These are phyloP conservation scores for Scaptomyza reducta DNA, from an alignment of 2,888 invertebrate species.

Conservation along the genomic window DNA sequence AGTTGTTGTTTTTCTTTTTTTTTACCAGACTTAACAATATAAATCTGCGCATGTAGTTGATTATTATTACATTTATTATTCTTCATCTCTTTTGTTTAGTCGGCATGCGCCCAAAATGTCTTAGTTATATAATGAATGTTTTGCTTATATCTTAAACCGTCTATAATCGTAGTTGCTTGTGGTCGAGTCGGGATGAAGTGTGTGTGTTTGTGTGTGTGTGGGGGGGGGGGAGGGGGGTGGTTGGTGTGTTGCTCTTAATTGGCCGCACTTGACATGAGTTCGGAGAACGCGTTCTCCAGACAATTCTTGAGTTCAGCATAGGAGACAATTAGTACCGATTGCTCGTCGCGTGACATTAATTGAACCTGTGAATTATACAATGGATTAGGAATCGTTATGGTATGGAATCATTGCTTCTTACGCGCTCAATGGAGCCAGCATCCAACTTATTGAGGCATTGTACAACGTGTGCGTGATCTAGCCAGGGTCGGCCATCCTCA, in stretches of 20 bases:
- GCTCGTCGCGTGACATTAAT: constrained; percentile 97
- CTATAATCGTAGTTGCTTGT: constrained; percentile 71
- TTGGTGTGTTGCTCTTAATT: constrained; percentile 73
- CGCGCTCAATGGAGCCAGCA: constrained; percentile 91
- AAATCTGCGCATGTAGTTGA: constrained; percentile 57
- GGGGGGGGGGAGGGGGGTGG: constrained; percentile 24
- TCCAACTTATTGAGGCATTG: constrained; percentile 97
- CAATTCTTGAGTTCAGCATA: constrained; percentile 98
- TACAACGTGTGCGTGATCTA: constrained; percentile 97
- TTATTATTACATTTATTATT: constrained; percentile 15
- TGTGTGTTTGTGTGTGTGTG: constrained; percentile 55
- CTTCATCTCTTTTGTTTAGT: constrained; percentile 45
- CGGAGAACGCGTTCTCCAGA: constrained; percentile 95
- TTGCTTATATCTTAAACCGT: constrained; percentile 58
- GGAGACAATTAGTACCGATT: constrained; percentile 97
- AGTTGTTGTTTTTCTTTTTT: constrained; percentile 47
- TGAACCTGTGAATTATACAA: constrained; percentile 87
- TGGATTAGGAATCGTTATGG: background rate
- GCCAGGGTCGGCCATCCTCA: constrained; percentile 96
- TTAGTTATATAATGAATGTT: constrained; percentile 74
- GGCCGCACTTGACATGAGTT: constrained; percentile 86
- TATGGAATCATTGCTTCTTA: constrained; percentile 78
- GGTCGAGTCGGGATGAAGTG: constrained; percentile 66
- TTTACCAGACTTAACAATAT: constrained; percentile 67
- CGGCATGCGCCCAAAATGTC: constrained; percentile 72